Evolutionary conservation across 2,797 vertebrate species (phyloP).

Genomic region (Carduelis carduelis): DNA sequence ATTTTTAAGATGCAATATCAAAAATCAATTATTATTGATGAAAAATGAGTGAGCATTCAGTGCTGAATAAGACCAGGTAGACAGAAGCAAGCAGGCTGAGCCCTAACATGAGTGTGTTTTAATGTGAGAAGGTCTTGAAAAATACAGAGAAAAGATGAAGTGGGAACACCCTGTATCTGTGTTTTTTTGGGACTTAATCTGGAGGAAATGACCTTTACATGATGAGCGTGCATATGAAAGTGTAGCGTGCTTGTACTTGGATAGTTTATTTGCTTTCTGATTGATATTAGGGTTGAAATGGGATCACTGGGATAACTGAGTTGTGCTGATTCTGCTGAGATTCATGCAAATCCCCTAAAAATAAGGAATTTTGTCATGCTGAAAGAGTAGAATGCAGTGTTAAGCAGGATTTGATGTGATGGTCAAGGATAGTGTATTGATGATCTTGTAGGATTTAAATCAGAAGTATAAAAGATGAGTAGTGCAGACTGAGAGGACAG

Average conservation of each 20-base stretch:
- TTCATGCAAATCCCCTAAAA: not conserved
- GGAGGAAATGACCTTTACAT: not conserved
- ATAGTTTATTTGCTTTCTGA: not conserved
- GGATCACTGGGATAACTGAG: constrained; percentile 36
- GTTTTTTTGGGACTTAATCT: not conserved
- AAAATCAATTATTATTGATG: not conserved
- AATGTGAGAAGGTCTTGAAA: not conserved
- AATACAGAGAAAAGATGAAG: not conserved
- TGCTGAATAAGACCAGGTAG: not conserved
- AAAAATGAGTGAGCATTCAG: not conserved
- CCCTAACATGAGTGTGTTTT: not conserved
- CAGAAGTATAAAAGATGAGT: not conserved
- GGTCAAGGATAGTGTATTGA: not conserved
- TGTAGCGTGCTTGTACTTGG: not conserved
- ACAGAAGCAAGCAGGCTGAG: not conserved
- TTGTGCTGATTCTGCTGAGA: constrained; percentile 24
- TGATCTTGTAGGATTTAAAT: not conserved
- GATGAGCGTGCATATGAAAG: not conserved
- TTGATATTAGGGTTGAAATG: not conserved
- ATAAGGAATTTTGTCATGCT: not conserved
- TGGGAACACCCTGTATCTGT: not conserved
- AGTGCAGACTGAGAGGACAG: not conserved
- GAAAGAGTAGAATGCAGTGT: not conserved
- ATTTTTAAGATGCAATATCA: not conserved
- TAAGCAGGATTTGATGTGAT: not conserved